A percentile compares a stretch with the other conserved stretches of the same genome.
These are phyloP conservation scores for Hyalella azteca DNA, from an alignment of 2,888 invertebrate genomes.

Conservation along the genomic window DNA sequence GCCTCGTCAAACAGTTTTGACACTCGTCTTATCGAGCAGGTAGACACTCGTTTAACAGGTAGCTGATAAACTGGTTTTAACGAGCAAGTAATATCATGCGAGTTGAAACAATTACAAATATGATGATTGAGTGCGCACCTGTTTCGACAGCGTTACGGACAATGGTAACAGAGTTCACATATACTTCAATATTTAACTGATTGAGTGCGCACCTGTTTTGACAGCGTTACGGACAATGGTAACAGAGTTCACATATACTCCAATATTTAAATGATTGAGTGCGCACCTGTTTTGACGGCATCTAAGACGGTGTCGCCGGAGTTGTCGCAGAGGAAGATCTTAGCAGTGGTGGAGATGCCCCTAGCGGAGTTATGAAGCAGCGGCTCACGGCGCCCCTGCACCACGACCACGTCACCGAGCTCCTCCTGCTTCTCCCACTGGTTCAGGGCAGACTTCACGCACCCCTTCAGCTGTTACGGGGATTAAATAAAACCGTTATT, in stretches of 20 bases:
- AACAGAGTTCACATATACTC: no score
- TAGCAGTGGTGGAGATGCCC: conserved; percentile 48
- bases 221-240: neutral
- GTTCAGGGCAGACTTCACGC: conserved; percentile 53
- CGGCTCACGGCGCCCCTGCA: conserved; percentile 4
- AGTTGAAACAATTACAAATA: no score
- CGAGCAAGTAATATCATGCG: no score
- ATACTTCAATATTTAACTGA: no score
- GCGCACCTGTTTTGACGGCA: conserved; percentile 55
- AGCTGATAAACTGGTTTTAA: no score
- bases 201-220: no score
- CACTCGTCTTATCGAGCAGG: no score
- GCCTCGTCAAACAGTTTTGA: no score
- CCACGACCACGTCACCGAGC: neutral
- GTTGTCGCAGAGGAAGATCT: conserved; percentile 53
- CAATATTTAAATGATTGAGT: no score
- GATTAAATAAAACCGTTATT: no score
- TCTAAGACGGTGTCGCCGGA: conserved; percentile 48
- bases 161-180: neutral
- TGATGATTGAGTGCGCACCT: no score
- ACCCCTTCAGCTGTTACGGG: conserved; percentile 53
- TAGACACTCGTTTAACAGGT: no score
- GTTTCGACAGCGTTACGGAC: neutral
- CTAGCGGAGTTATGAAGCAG: neutral
- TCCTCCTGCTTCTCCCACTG: conserved; percentile 45